Evolutionary conservation across 2,888 invertebrate species (phyloP), one percentile per base, ranked within the genome.

Genomic region (Apeira syringaria): DNA sequence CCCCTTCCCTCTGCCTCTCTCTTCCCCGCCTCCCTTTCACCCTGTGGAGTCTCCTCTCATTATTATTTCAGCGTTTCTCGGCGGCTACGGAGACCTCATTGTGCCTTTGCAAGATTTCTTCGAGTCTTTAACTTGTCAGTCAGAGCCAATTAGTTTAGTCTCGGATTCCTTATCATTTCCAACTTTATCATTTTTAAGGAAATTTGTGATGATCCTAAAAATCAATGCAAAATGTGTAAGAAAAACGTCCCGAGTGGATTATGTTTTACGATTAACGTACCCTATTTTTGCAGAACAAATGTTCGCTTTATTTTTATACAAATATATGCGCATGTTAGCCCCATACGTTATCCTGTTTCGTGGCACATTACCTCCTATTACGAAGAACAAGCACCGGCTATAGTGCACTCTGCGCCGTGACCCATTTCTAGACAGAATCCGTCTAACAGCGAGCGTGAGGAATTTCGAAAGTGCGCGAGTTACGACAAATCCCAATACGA

Each of bases 31-130:
- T n/a, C n/a, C 43, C 24, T 15, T 34, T 13, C 25, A 22, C 28
- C 46, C 39, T 20, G 43, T 38, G 45, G 36, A 33, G 47, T 45
- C 30, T 31, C 30, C 35, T 32, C 39, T 47, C 53, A 53, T 54
- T 54, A 54, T 45, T 54, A 56, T 53, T 56, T 54, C 51, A 56
- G 35, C 27, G 24, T 29, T 11, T 37, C 40, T 22, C 50, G 34
- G 22, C 45, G 30, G 13, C 33, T 45, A 29, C 26, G 17, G 40
- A 42, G 32, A 32, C 22, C 11, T 15, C 44, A 47, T 50, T 51
- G 45, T 54, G 40, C 32, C 29, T 30, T 17, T 43, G 43, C 40
- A 17, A 44, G 46, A 45, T 55, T 52, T 50, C 34, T 13, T 18
- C 7, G 5, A 24, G 5, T 17, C 18, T 6, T 39, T 8, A 33